Base-by-base conservation (phyloP, 2,888 invertebrate genomes). In the Orchesellides sinensis region DNA sequence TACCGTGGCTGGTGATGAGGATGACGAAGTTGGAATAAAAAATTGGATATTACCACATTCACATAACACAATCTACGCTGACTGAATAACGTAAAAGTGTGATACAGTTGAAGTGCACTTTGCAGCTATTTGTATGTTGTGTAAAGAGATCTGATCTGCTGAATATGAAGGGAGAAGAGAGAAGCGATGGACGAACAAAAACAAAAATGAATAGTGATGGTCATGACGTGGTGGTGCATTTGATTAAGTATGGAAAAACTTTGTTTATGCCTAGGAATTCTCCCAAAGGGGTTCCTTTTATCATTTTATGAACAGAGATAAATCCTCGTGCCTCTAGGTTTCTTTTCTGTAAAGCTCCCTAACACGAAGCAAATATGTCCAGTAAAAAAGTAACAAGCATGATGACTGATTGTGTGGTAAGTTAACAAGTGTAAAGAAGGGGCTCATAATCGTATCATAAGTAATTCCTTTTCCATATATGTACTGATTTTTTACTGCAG, bases 151-250 rank as follows among this genome's bases (percentile, higher is more conserved):
- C 59, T 69, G 17, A 25, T n/a, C 23, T n/a, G 70, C 40, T 59
- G 29, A 32, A 61, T 61, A 29, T 29, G 59, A 66, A 54, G 19
- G 63, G 61, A 49, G 25, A 25, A 56, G 56, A 56, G 25, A 47
- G 47, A 75, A 73, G 49, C 35, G 66, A 63, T 63, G 45, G 40
- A 40, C 40, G 40, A 8, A 40, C n/a, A 8, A 8, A 40, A n/a
- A n/a, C n/a, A 25, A 56, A 77, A 77, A 77, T 77, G 77, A 78
- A 63, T 78, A 70, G 70, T 70, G 40, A 78, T 78, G 70, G 52
- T 63, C 61, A 69, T 78, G 78, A 70, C 78, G 70, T 78, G 78
- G 78, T 70, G 69, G 12, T 78, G 78, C 69, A 78, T 78, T 70
- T 78, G 78, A 78, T 78, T 78, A 78, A 70, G 70, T 52, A 69